Base-by-base conservation (phyloP, 2,797 vertebrate species). In the Mico argentatus region DNA sequence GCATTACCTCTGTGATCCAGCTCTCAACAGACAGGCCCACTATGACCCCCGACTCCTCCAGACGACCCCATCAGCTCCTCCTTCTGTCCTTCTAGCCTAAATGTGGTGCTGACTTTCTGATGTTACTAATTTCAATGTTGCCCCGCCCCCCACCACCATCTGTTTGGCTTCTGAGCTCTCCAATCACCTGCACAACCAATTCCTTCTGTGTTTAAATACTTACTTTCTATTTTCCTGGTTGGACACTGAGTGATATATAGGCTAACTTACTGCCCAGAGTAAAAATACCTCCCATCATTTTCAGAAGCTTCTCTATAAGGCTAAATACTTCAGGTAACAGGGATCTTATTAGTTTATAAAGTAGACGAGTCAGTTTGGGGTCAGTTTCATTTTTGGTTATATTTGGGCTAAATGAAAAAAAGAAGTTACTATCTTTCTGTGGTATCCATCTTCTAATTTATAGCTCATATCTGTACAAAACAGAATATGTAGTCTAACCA, bases 201-300 rank as follows among this genome's bases (percentile, higher is more conserved):
- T 83, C n/a, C 44, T 94, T 88, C 55, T 76, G n/a, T 41, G 81
- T 95, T 89, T 93, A 86, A 86, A 73, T 88, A 84, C 15, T 46
- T 80, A 75, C 26, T 64, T 95, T 96, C 90, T 80, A 27, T 86
- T 93, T 97, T 87, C 75, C 76, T 82, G 30, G 52, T 39, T 88
- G 39, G 46, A 82, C 22, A 50, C 39, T 88, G 85, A 72, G 59
- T 39, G 14, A 76, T 50, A 26, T 19, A 0, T 17, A 88, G 55
- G 55, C 41, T 84, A 75, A 94, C 55, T 93, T 67, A 55, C 30
- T 50, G 4, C 55, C 64, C 55, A 87, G 61, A 83, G 39, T 80
- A 87, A 93, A 59, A 83, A 90, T 41, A 64, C 12, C 22, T 91
- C 50, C 59, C n/a, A 82, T 30, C 61, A 44, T 26, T 87, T 81